A percentile compares a stretch with the other conserved stretches of the same genome.
phyloP scores from a whole-genome alignment of 2,888 invertebrate genomes.

The Agrotis segetum region DNA sequence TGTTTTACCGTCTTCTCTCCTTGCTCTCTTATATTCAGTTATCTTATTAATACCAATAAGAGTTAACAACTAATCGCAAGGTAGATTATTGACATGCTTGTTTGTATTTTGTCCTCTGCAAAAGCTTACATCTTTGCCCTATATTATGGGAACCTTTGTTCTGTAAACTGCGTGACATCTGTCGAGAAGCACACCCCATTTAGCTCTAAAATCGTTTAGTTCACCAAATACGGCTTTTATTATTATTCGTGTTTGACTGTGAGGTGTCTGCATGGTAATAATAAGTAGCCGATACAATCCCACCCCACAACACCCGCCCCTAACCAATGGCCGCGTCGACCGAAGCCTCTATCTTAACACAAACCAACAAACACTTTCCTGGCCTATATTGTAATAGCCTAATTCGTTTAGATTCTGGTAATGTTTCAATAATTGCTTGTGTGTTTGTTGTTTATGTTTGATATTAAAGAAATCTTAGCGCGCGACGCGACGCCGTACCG shows the following conservation, averaged over 20 bases:
- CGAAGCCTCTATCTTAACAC: conserved; percentile 70
- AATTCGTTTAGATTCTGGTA: conserved; percentile 69
- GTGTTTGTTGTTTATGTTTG: conserved; percentile 35
- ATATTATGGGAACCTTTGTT: conserved; percentile 60
- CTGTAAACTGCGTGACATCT: conserved; percentile 67
- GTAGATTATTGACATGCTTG: conserved; percentile 24
- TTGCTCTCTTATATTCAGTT: conserved; percentile 70
- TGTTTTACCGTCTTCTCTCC: conserved; percentile 80
- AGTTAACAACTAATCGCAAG: conserved; percentile 69
- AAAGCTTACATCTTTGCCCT: conserved; percentile 15
- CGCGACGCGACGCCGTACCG: conserved; percentile 70
- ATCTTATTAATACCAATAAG: conserved; percentile 78
- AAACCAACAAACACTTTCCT: conserved; percentile 65
- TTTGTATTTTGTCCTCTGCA: conserved; percentile 4
- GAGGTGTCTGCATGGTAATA: conserved; percentile 81
- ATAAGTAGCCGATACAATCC: conserved; percentile 82
- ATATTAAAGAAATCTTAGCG: conserved; percentile 68
- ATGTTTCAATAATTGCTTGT: conserved; percentile 30
- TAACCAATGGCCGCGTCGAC: conserved; percentile 74
- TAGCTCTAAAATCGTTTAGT: conserved; percentile 68
- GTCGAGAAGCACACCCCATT: conserved; percentile 73
- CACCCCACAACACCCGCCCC: conserved; percentile 73
- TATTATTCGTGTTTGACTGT: conserved; percentile 75
- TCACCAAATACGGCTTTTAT: conserved; percentile 71
- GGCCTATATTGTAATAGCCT: conserved; percentile 55